These are phyloP conservation scores for Gobio gobio DNA, from an alignment of 2,113 vertebrate genomes.

Conservation along the genomic window DNA sequence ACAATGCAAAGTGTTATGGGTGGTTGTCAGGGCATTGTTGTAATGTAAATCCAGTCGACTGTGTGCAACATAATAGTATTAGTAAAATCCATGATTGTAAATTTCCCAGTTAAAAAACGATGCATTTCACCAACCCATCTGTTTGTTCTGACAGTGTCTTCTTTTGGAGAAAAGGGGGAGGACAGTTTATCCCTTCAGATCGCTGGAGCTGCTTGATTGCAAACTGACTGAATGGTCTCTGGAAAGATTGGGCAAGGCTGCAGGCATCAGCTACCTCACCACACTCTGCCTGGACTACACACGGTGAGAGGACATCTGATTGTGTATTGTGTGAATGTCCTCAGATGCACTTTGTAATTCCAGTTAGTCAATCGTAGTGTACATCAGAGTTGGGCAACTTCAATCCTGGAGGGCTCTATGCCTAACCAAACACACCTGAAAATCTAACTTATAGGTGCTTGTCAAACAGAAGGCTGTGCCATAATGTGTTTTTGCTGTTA, in stretches of 20 bases:
- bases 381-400: too few species aligned
- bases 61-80: background rate
- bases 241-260: constrained; percentile 61
- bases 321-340: background rate
- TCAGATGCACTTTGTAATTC: background rate
- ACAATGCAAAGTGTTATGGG: background rate
- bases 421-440: too few species aligned
- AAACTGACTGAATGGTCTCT: constrained; percentile 64
- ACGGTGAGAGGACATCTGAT: constrained; percentile 60
- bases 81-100: background rate
- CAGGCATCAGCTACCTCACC: constrained; percentile 61
- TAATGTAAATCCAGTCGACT: background rate
- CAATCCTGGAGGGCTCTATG: too few species aligned
- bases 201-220: constrained; percentile 60
- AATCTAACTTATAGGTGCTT: too few species aligned
- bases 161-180: constrained; percentile 64
- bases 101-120: background rate
- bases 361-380: too few species aligned
- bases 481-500: too few species aligned
- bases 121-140: background rate
- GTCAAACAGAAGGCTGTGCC: too few species aligned
- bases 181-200: constrained; percentile 58
- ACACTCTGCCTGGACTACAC: constrained; percentile 68
- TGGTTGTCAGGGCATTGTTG: background rate
- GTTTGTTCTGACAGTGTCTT: constrained; percentile 56